Base-by-base conservation (phyloP, 1,140 invertebrate species). In the Psilanteris sp. region DNA sequence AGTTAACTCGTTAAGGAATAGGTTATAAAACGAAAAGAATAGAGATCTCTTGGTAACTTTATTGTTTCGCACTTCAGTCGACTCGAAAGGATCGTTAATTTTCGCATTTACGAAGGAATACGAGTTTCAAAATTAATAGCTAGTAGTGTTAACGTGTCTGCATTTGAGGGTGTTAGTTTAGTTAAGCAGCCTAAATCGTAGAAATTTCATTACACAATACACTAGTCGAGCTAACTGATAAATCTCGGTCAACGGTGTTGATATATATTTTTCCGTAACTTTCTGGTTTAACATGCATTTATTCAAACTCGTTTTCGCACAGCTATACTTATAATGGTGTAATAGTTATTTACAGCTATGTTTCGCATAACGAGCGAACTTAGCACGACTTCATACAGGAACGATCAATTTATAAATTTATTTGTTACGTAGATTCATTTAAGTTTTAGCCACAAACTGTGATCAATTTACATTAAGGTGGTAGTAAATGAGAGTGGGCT, bases 151-250 rank as follows among this genome's bases (percentile, higher is more conserved):
- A 18, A 27, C 48, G 43, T 24, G 32, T 9, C 15, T 57, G 54
- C 48, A 13, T 64, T 48, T 39, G 54, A 31, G 32, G 31, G 67
- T 74, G 67, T 67, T 74, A 61, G 71, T 67, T 62, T 74, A 52
- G 70, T 73, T 73, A 73, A 57, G 14, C 29, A 43, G 44, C 44
- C 70, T 59, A 52, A 43, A 29, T 57, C 46, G 46, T 55, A 32
- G 48, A 71, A 74, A 74, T 74, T 62, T 61, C 55, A 62, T 67
- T 55, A 68, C 18, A 20, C n/a, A n/a, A n/a, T n/a, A n/a, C n/a
- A n/a, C n/a, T n/a, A n/a, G n/a, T n/a, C n/a, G n/a, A n/a, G n/a
- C n/a, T n/a, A n/a, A n/a, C n/a, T n/a, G n/a, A n/a, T n/a, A n/a
- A n/a, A n/a, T n/a, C n/a, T n/a, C n/a, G n/a, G n/a, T n/a, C n/a